Base-by-base conservation (phyloP, 92 coral and sea anemone genomes). In the Palythoa grandis region DNA sequence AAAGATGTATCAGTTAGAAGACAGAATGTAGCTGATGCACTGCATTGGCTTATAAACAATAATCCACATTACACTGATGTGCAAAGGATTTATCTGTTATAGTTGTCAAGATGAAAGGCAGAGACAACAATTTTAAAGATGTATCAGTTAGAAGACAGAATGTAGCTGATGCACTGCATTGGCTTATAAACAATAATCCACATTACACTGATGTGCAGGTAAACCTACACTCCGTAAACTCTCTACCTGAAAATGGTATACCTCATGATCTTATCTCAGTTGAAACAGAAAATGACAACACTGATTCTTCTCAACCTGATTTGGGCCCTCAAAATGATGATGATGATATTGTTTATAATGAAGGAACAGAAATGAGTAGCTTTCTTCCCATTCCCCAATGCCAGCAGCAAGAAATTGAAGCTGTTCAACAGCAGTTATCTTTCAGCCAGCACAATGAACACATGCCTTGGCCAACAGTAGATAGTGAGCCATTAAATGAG, bases 41-140 rank as follows among this genome's bases (percentile, higher is more conserved):
- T n/a, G n/a, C n/a, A n/a, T n/a, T n/a, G n/a, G n/a, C n/a, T n/a
- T n/a, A n/a, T n/a, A n/a, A n/a, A n/a, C n/a, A n/a, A n/a, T n/a
- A n/a, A n/a, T n/a, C n/a, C n/a, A n/a, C n/a, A n/a, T n/a, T n/a
- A n/a, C n/a, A n/a, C n/a, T n/a, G n/a, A n/a, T n/a, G n/a, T n/a
- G n/a, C 93, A 68, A 93, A 86, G 60, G 92, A 93, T 60, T 54
- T 91, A 79, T 87, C 93, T 82, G 82, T 90, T 83, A 93, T 93
- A 84, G 82, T 88, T 88, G 96, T 93, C 25, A 92, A 70, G 71
- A 87, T n/a, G n/a, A n/a, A n/a, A n/a, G n/a, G n/a, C n/a, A n/a
- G n/a, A n/a, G n/a, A n/a, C n/a, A n/a, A n/a, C 85, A 84, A 78
- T 40, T 91, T 90, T 91, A 92, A 92, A 92, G 86, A 88, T 88